A percentile compares a stretch with the other conserved stretches of the same genome.
phyloP scores from a whole-genome alignment of 2,888 invertebrate genomes.

The Noctua janthina region DNA sequence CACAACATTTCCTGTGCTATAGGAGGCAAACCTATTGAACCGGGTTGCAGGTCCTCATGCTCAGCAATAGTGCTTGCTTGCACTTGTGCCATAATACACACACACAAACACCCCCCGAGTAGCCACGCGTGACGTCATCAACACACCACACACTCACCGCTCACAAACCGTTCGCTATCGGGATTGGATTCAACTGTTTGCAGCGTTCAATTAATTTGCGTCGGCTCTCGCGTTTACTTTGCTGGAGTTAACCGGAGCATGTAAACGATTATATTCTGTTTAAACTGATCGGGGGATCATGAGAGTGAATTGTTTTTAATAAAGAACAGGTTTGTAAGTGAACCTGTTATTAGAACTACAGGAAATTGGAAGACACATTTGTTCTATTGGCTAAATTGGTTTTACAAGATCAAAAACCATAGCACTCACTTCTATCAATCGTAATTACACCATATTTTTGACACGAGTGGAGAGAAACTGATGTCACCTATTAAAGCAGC shows the following conservation, averaged over 20 bases:
- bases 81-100: neutral
- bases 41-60: no score
- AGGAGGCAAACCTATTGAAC: no score
- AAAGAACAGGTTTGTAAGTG: neutral
- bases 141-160: neutral
- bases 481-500: neutral
- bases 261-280: conserved; percentile 20
- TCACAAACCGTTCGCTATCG: conserved; percentile 5
- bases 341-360: neutral
- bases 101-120: neutral
- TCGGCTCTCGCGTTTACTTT: conserved; percentile 25
- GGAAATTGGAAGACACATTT: neutral
- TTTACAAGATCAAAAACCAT: neutral
- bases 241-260: neutral
- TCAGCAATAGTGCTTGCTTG: neutral
- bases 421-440: neutral
- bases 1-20: neutral
- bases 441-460: neutral
- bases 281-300: conserved; percentile 8
- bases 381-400: neutral
- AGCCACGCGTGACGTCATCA: conserved; percentile 13
- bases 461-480: neutral
- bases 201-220: conserved; percentile 35
- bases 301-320: neutral
- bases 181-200: conserved; percentile 40